These are phyloP conservation scores for Andrena camellia DNA, from an alignment of 2,888 invertebrate genomes.

Conservation along the genomic window DNA sequence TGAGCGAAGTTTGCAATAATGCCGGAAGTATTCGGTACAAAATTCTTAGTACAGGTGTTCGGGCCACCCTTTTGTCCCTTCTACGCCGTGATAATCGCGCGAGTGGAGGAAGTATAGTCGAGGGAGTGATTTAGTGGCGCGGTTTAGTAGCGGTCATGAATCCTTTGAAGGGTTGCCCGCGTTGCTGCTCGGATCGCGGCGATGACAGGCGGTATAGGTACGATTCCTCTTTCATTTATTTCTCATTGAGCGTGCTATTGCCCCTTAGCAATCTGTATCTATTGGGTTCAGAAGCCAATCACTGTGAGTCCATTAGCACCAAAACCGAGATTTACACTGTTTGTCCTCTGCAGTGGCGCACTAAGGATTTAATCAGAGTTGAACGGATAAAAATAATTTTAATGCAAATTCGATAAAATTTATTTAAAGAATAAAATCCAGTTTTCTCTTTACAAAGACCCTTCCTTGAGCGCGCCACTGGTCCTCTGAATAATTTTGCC, in stretches of 20 bases:
- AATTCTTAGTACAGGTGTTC: constrained; percentile 49
- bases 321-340: too few species aligned
- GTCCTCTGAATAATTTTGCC: too few species aligned
- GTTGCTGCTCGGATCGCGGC: constrained; percentile 64
- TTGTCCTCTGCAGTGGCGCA: too few species aligned
- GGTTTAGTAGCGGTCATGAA: constrained; percentile 26
- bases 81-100: background rate
- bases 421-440: too few species aligned
- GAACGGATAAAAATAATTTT: too few species aligned
- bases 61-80: background rate
- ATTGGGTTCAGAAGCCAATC: background rate
- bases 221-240: constrained; percentile 30
- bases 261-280: background rate
- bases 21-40: constrained; percentile 14
- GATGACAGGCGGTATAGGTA: constrained; percentile 73
- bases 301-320: too few species aligned
- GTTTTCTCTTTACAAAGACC: too few species aligned
- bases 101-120: background rate
- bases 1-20: constrained; percentile 36
- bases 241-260: background rate
- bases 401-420: too few species aligned
- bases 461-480: too few species aligned
- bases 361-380: too few species aligned
- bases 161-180: constrained; percentile 55
- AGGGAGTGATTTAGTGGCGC: constrained; percentile 8